Conservation (phyloP, 2,113 vertebrate genomes). For the Callospermophilus lateralis region DNA sequence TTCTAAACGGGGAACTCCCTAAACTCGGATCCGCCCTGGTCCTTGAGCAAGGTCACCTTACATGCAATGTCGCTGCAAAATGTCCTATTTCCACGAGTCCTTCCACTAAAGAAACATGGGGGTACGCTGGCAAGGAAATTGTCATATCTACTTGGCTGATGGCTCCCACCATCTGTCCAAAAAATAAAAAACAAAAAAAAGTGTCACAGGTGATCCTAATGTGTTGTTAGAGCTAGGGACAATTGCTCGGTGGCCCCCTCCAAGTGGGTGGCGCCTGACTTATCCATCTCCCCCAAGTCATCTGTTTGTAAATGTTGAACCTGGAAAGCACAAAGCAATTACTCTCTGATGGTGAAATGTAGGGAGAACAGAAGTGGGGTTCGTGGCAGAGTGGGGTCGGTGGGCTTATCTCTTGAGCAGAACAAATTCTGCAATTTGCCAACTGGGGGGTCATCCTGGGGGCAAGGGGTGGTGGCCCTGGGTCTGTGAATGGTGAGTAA, state of each 20-base stretch:
- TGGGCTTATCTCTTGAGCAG: neutral
- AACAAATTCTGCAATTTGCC: neutral
- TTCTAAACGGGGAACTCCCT: too few relatives aligned
- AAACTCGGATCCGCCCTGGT: too few relatives aligned
- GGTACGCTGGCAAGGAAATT: too few relatives aligned
- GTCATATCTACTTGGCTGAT: too few relatives aligned
- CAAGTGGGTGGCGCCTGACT: neutral
- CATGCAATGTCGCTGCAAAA: too few relatives aligned
- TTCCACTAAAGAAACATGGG: too few relatives aligned
- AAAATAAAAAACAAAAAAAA: neutral
- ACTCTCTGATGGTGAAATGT: neutral
- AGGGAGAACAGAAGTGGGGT: neutral
- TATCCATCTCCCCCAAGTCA: neutral
- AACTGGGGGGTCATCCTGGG: neutral
- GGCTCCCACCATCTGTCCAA: too few relatives aligned
- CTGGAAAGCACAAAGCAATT: neutral
- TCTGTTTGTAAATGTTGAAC: neutral
- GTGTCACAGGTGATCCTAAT: neutral
- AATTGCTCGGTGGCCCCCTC: neutral
- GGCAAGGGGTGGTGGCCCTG: neutral
- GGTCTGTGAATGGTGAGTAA: neutral
- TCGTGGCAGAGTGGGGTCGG: neutral
- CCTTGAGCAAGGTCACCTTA: too few relatives aligned
- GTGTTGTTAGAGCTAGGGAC: neutral
- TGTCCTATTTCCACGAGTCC: too few relatives aligned